Evolutionary conservation across 2,888 invertebrate genomes (phyloP).

Genomic region (Morpho helenor): DNA sequence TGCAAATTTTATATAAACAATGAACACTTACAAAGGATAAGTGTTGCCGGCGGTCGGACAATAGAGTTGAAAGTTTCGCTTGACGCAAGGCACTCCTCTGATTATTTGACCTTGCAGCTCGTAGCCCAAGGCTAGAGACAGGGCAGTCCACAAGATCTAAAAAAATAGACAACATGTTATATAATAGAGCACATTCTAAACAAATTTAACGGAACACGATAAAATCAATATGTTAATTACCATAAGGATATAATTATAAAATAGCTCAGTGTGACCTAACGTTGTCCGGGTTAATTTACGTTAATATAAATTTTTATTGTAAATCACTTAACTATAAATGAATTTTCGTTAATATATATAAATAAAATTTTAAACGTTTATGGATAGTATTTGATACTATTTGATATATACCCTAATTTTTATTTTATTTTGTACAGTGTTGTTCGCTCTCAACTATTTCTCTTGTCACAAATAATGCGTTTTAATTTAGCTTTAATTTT

Average conservation of each 20-base stretch:
- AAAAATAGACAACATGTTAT: conserved; percentile 32
- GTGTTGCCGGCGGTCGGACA: conserved; percentile 95
- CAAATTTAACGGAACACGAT: conserved; percentile 17
- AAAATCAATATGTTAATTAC: conserved; percentile 10
- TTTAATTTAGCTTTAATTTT: no score
- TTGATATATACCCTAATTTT: no score
- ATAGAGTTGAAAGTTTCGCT: conserved; percentile 92
- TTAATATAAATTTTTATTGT: no score
- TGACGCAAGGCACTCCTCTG: conserved; percentile 93
- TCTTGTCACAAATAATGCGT: no score
- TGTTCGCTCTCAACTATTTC: no score
- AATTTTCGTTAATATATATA: no score
- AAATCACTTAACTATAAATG: no score
- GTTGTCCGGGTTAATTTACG: no score
- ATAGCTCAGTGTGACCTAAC: no score
- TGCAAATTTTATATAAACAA: conserved; percentile 23
- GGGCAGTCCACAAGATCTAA: conserved; percentile 94
- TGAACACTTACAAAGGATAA: conserved; percentile 89
- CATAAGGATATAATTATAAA: not conserved
- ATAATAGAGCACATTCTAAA: conserved; percentile 13
- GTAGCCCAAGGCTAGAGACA: conserved; percentile 91
- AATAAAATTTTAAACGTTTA: no score
- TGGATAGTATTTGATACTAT: no score
- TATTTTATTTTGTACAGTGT: no score
- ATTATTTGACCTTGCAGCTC: conserved; percentile 93